These are phyloP conservation scores for Drosophila engyochracea DNA, from an alignment of 2,888 invertebrate species.

Conservation along the genomic window DNA sequence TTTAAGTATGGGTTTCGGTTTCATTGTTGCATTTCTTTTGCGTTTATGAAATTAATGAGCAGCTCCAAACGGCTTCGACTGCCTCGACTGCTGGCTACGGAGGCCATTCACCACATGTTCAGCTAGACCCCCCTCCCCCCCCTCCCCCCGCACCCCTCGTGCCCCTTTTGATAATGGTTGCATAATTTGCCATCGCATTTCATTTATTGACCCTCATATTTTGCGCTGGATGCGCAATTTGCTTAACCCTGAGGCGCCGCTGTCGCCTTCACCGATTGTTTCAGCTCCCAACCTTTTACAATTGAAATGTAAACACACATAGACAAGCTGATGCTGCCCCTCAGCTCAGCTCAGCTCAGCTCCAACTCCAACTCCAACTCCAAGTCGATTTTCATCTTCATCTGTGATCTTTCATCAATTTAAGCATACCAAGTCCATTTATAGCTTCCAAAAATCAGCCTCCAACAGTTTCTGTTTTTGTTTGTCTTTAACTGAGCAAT, in stretches of 20 bases:
- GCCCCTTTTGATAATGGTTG: slow-evolving; percentile 50
- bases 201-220: slow-evolving; percentile 80
- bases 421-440: slow-evolving; percentile 26
- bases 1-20: slow-evolving; percentile 81
- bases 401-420: slow-evolving; percentile 31
- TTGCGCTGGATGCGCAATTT: slow-evolving; percentile 59
- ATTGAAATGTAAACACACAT: slow-evolving; percentile 77
- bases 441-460: slow-evolving; percentile 22
- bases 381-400: background rate
- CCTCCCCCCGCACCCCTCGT: background rate
- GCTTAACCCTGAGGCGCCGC: slow-evolving; percentile 64
- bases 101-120: slow-evolving; percentile 32
- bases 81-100: slow-evolving; percentile 9
- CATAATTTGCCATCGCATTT: slow-evolving; percentile 62
- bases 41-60: slow-evolving; percentile 80
- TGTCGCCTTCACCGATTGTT: slow-evolving; percentile 43
- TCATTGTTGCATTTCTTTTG: slow-evolving; percentile 81
- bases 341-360: background rate
- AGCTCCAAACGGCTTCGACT: slow-evolving; percentile 48
- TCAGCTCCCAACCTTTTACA: slow-evolving; percentile 61
- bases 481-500: slow-evolving; percentile 49
- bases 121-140: background rate
- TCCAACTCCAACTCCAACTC: background rate
- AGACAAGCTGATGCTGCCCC: slow-evolving; percentile 10
- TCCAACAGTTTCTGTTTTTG: slow-evolving; percentile 42